phyloP scores from a whole-genome alignment of 2,888 invertebrate genomes.

The Thecophora atra region DNA sequence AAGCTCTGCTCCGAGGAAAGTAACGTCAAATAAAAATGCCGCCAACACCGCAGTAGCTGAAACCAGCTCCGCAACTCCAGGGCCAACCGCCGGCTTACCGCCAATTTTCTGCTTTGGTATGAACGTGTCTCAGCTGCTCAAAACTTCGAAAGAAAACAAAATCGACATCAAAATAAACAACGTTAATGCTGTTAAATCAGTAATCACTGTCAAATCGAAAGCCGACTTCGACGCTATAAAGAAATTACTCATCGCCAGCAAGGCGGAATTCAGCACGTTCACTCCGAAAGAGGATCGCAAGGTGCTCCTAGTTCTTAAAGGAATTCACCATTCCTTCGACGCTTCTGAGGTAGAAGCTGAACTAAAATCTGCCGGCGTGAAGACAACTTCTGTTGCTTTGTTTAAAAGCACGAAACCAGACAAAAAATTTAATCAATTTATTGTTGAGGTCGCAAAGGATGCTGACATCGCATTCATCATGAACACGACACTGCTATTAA shows the following conservation, averaged over 20 bases:
- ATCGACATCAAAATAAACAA: not conserved
- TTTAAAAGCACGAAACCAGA: not conserved
- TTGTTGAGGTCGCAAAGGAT: not conserved
- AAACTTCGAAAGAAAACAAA: not conserved
- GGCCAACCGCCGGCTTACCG: too few relatives aligned
- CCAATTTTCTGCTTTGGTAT: too few relatives aligned
- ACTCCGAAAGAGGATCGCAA: not conserved
- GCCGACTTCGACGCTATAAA: not conserved
- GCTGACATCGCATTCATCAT: not conserved
- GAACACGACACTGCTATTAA: not conserved
- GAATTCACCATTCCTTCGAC: slow-evolving; percentile 7
- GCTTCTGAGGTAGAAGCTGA: not conserved
- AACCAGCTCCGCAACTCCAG: too few relatives aligned
- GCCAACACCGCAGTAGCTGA: too few relatives aligned
- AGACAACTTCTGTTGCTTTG: not conserved
- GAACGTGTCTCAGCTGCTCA: too few relatives aligned
- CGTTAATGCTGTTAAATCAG: not conserved
- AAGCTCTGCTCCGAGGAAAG: too few relatives aligned
- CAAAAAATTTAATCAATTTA: slow-evolving; percentile 3
- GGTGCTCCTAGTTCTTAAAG: not conserved
- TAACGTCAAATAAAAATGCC: too few relatives aligned
- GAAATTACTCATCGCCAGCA: not conserved
- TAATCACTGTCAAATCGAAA: not conserved
- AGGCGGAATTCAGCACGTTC: not conserved
- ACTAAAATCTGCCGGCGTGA: not conserved